A percentile compares a stretch with the other conserved stretches of the same genome.
phyloP scores from a whole-genome alignment of 2,113 vertebrate genomes.

The Bufo gargarizans region DNA sequence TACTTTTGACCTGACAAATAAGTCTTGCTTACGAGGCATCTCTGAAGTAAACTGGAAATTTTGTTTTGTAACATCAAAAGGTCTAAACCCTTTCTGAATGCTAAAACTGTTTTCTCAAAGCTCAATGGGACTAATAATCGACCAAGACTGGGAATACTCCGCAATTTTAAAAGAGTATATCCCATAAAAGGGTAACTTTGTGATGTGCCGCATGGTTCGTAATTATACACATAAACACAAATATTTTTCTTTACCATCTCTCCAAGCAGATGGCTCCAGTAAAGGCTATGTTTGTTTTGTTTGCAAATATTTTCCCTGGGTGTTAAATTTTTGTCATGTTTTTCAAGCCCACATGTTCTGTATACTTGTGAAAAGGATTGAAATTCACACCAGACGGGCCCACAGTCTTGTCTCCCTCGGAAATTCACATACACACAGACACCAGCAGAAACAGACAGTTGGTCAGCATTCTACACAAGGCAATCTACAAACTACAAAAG shows the following conservation, averaged over 20 bases:
- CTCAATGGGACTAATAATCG: neutral
- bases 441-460: conserved; percentile 13
- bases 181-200: neutral
- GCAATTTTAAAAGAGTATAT: neutral
- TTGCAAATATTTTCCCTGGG: conserved; percentile 56
- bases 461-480: conserved; percentile 12
- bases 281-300: conserved; percentile 46
- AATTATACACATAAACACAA: conserved; percentile 34
- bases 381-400: conserved; percentile 34
- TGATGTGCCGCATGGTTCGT: neutral
- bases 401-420: neutral
- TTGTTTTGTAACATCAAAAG: neutral
- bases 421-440: conserved; percentile 21
- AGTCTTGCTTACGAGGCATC: neutral
- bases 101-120: neutral
- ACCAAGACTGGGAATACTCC: neutral
- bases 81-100: neutral
- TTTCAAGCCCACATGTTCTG: conserved; percentile 22
- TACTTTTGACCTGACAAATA: neutral
- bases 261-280: conserved; percentile 45
- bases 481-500: neutral
- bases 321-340: conserved; percentile 33
- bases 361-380: conserved; percentile 15
- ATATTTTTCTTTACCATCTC: conserved; percentile 14
- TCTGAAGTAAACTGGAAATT: neutral